These are phyloP conservation scores for Kradibia gibbosae DNA, from an alignment of 1,140 invertebrate genomes.

Conservation along the genomic window DNA sequence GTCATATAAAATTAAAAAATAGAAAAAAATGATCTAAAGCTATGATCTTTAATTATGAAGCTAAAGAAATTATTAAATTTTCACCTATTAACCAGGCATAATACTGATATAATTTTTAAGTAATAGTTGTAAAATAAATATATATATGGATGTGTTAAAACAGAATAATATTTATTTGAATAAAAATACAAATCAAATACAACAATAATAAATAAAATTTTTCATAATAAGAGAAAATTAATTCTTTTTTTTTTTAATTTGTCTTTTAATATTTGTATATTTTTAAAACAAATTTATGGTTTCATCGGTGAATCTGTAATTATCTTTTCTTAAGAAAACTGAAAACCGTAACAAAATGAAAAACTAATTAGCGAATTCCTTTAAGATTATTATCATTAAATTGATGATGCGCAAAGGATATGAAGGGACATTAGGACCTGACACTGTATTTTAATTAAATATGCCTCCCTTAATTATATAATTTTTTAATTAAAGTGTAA, in stretches of 20 bases:
- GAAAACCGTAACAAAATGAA: slow-evolving; percentile 44
- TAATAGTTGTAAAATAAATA: too few relatives aligned
- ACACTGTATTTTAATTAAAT: slow-evolving; percentile 35
- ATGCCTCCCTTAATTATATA: slow-evolving; percentile 37
- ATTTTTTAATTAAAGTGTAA: slow-evolving; percentile 47
- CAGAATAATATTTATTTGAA: not conserved
- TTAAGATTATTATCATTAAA: slow-evolving; percentile 44
- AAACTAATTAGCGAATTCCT: slow-evolving; percentile 40
- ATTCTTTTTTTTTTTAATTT: too few relatives aligned
- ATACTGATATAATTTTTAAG: too few relatives aligned
- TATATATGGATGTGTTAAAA: too few relatives aligned
- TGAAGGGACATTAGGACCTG: slow-evolving; percentile 24
- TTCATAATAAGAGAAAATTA: not conserved
- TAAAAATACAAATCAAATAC: not conserved
- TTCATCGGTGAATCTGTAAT: not conserved
- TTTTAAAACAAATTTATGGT: too few relatives aligned
- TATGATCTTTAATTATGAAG: too few relatives aligned
- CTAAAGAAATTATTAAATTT: too few relatives aligned
- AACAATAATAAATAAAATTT: not conserved
- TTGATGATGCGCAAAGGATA: slow-evolving; percentile 43
- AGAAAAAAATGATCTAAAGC: too few relatives aligned
- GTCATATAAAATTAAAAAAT: too few relatives aligned
- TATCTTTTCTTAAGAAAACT: slow-evolving; percentile 39
- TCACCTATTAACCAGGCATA: too few relatives aligned
- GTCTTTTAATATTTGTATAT: too few relatives aligned